Evolutionary conservation across 2,113 vertebrate genomes (phyloP).

Genomic region (Callithrix jacchus): DNA sequence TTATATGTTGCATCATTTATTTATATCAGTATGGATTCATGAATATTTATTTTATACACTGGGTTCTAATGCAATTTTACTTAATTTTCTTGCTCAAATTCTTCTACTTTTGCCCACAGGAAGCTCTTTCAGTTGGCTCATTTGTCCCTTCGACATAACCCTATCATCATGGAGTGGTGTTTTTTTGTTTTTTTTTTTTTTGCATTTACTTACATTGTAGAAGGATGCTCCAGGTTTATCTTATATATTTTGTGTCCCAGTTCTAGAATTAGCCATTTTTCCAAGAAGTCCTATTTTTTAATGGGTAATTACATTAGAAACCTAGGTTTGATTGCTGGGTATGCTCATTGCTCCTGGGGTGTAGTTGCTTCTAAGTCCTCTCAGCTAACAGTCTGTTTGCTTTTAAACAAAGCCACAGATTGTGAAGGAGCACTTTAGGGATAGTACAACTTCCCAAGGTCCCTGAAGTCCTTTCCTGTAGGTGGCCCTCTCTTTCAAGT

Average conservation of each 20-base stretch:
- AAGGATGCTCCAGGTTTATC: not conserved
- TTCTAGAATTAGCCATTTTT: not conserved
- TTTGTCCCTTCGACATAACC: not conserved
- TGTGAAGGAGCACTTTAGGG: not conserved
- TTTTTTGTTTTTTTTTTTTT: not conserved
- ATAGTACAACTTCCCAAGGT: not conserved
- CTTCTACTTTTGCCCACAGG: not conserved
- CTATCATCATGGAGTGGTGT: not conserved
- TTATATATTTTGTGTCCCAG: not conserved
- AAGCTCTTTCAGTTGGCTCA: not conserved
- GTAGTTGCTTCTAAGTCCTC: not conserved
- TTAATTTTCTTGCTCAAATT: conserved; percentile 5
- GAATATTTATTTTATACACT: not conserved
- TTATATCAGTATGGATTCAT: not conserved
- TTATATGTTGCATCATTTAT: not conserved
- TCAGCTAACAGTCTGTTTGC: not conserved
- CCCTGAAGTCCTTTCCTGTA: not conserved
- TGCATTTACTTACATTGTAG: not conserved
- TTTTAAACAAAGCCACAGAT: not conserved
- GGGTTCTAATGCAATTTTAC: not conserved
- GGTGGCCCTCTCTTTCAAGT: not conserved
- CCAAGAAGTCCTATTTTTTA: not conserved
- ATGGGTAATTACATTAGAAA: not conserved
- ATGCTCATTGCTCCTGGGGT: not conserved
- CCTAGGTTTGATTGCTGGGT: not conserved